Base-by-base conservation (phyloP, 2,797 vertebrate species). In the Helostoma temminkii region DNA sequence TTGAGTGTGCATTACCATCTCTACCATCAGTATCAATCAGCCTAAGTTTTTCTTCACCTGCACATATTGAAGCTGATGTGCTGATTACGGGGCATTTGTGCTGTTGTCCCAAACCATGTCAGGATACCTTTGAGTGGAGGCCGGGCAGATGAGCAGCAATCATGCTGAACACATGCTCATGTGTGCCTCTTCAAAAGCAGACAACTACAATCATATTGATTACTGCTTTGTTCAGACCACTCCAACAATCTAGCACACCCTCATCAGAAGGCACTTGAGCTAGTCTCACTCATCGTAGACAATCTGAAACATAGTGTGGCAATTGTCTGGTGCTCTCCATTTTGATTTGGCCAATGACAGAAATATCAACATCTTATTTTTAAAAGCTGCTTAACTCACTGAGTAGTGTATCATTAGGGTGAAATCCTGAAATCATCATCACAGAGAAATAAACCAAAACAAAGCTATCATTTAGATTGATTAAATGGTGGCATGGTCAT, bases 201-300 rank as follows among this genome's bases (percentile, higher is more conserved):
- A 82, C 78, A 34, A 82, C 84, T 83, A 82, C 86, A 92, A 91
- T 91, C 89, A 88, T 78, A 86, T 85, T 91, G 89, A 92, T 91
- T 90, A 87, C 75, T 63, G 79, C 83, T 90, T 88, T 86, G 85
- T 86, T 90, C 82, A 82, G 66, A 74, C 78, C 89, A 84, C 91
- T 92, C 75, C 65, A 86, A 88, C 84, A 91, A 92, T 91, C 88
- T 91, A 76, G 80, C 78, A 65, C 74, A 74, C 83, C 76, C 78
- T 91, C 85, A 76, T 88, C 79, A 77, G 74, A 56, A 76, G 71
- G 79, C 81, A 80, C 84, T 83, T 22, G 69, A 86, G 66, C 24
- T 50, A 69, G 77, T 74, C 75, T 67, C 71, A 22, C 52, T 69
- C 79, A 70, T 62, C 68, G 6, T 78, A 48, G 66, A 70, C 48